These are phyloP conservation scores for Eupristina koningsbergeri DNA, from an alignment of 1,140 invertebrate species.

Conservation along the genomic window DNA sequence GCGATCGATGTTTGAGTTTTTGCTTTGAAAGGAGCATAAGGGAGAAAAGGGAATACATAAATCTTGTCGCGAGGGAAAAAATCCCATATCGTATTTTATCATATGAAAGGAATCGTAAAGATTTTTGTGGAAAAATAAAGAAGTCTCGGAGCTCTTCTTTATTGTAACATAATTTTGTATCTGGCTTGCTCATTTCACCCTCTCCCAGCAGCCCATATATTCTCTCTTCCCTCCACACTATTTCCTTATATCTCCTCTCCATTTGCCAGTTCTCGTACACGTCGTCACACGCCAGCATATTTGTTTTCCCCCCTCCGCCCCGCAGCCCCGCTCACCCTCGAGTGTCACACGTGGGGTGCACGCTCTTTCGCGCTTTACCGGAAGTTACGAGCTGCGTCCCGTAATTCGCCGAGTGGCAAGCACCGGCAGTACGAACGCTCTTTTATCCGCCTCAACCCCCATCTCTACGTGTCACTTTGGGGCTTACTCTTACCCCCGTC, in stretches of 20 bases:
- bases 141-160: not conserved
- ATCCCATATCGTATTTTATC: not conserved
- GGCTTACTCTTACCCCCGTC: no score
- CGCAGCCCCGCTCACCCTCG: not conserved
- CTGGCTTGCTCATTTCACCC: not conserved
- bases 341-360: not conserved
- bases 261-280: not conserved
- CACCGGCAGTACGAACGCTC: not conserved
- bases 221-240: not conserved
- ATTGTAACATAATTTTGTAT: not conserved
- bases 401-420: constrained; percentile 23
- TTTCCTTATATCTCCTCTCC: not conserved
- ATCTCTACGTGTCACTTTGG: not conserved
- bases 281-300: not conserved
- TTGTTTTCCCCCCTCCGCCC: not conserved
- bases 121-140: not conserved
- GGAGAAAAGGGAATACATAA: not conserved
- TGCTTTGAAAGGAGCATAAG: not conserved
- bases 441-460: constrained; percentile 15
- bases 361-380: constrained; percentile 36
- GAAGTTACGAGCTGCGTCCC: constrained; percentile 41
- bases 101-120: not conserved
- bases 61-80: not conserved
- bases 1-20: not conserved
- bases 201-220: not conserved